Conservation (phyloP, 2,113 vertebrate species). For the Chaetodon auriga region DNA sequence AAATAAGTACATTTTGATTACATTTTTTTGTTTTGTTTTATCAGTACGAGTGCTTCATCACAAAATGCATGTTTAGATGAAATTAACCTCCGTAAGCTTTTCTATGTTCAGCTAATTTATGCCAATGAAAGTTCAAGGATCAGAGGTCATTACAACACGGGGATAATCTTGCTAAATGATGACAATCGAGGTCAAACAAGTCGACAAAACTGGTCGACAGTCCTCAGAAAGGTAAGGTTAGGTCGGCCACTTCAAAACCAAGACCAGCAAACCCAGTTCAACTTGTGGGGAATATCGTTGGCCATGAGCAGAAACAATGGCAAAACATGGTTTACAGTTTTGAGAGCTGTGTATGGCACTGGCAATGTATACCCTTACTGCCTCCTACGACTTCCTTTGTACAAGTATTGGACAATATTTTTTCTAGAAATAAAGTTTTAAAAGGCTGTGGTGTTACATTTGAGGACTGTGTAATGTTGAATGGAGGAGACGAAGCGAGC, state of each 20-base stretch:
- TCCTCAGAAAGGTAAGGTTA: too few relatives aligned
- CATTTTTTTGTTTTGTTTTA: background rate
- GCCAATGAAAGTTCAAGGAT: background rate
- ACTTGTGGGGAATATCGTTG: too few relatives aligned
- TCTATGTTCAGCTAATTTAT: background rate
- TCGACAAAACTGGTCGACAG: too few relatives aligned
- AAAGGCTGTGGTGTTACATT: background rate
- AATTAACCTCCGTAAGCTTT: background rate
- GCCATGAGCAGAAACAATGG: too few relatives aligned
- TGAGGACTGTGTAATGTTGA: background rate
- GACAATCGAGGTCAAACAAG: too few relatives aligned
- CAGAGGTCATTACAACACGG: background rate
- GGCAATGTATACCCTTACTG: too few relatives aligned
- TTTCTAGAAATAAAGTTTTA: background rate
- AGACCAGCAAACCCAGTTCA: too few relatives aligned
- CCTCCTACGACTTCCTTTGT: background rate
- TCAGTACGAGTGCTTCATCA: background rate
- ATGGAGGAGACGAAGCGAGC: too few relatives aligned
- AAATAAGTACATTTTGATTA: background rate
- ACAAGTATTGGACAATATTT: background rate
- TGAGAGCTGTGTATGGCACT: too few relatives aligned
- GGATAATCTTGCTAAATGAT: too few relatives aligned
- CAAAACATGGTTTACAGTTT: too few relatives aligned
- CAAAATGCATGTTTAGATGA: background rate
- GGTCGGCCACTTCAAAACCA: too few relatives aligned